Base-by-base conservation (phyloP, 2,113 vertebrate species). In the Odontesthes bonariensis region DNA sequence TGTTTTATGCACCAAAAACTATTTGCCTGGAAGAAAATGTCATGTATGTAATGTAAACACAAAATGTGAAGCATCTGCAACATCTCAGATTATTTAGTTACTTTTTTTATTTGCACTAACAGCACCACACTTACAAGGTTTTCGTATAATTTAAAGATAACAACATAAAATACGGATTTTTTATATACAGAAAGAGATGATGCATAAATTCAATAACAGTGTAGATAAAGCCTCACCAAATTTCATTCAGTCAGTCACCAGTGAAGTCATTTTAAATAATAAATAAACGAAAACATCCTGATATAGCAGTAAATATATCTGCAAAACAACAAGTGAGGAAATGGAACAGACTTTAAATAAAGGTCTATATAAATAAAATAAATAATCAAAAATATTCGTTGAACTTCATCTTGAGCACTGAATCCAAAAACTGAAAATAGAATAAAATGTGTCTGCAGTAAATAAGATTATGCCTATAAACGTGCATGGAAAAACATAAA, bases 331-430 rank as follows among this genome's bases (percentile, higher is more conserved):
- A 54, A 2, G 54, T 6, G 23, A 51, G n/a, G 1, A 52, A 31
- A 74, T 19, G 0, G 19, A 57, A 19, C 27, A 35, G 20, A 35
- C 8, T 40, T 69, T 49, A 62, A 62, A 56, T 22, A 23, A 77
- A 31, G 27, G 38, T 17, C 32, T 33, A 11, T n/a, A 57, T 89
- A 90, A 89, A 89, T 87, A 89, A 19, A 71, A 84, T 85, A 92
- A 91, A 90, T 86, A 83, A 3, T 22, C 10, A 8, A 16, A 53
- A 9, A 31, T 1, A 73, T 32, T 52, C 12, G 19, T 1, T 27
- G 5, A 53, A 56, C 6, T 67, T 55, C 0, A 75, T 32, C 31
- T 1, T 11, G 13, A n/a, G 14, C 5, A 35, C 16, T 22, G 33
- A 16, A 33, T 4, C 0, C 0, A 0, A 56, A 49, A 20, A 59